Percentiles rank a stretch among this genome's conserved stretches.
Conservation (phyloP, 1,140 invertebrate species). For the Sitodiplosis mosellana region DNA sequence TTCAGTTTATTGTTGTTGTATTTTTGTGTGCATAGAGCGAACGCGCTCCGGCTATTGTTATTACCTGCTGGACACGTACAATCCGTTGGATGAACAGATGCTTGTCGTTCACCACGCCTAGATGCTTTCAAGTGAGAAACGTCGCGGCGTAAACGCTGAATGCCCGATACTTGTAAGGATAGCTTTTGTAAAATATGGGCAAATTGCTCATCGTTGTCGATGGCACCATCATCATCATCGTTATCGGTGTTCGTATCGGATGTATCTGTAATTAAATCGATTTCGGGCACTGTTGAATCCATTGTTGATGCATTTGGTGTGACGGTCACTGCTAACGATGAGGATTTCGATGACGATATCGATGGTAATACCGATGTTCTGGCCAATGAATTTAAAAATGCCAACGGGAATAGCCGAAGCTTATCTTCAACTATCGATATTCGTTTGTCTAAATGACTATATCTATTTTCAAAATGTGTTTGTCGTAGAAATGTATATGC, state of each 20-base stretch:
- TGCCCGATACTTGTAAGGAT: constrained; percentile 12
- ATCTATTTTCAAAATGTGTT: constrained; percentile 16
- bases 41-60: no score
- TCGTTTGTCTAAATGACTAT: constrained; percentile 20
- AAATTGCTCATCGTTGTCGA: constrained; percentile 1
- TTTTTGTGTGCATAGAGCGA: no score
- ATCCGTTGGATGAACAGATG: constrained; percentile 11
- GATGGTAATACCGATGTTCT: background rate
- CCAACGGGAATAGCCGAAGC: constrained; percentile 1
- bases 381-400: background rate
- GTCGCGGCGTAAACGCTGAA: constrained; percentile 21
- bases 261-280: constrained; percentile 5
- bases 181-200: constrained; percentile 6
- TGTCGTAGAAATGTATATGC: constrained; percentile 20
- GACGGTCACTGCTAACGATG: background rate
- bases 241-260: background rate
- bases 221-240: constrained; percentile 2
- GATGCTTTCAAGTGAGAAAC: constrained; percentile 21
- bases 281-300: constrained; percentile 7
- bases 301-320: constrained; percentile 7
- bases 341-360: background rate
- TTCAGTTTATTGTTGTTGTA: no score
- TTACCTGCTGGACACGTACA: constrained; percentile 17
- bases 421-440: constrained; percentile 19
- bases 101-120: constrained; percentile 18